Evolutionary conservation across 1,140 invertebrate genomes (phyloP).

Genomic region (Planococcus citri): DNA sequence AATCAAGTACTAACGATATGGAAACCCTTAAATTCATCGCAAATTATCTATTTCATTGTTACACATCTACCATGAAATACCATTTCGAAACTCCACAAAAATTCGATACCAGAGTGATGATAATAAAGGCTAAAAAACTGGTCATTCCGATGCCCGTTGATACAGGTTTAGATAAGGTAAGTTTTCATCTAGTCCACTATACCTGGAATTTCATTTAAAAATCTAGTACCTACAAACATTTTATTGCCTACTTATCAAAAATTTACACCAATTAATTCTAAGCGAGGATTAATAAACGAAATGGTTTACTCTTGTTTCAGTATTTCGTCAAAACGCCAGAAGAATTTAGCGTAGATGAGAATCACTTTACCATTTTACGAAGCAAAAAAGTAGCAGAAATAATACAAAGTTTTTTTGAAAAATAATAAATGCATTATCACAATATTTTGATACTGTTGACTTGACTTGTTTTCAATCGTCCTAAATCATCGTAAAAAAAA

Average conservation of each 20-base stretch:
- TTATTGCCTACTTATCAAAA: no score
- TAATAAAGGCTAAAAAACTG: not conserved
- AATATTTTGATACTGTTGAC: no score
- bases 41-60: not conserved
- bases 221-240: no score
- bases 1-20: not conserved
- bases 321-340: not conserved
- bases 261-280: no score
- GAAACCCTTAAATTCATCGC: not conserved
- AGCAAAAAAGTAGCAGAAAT: constrained; percentile 4
- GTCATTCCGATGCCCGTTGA: not conserved
- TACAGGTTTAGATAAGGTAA: not conserved
- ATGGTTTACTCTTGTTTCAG: not conserved
- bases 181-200: not conserved
- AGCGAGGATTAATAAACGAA: not conserved
- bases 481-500: no score
- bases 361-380: not conserved
- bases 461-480: no score
- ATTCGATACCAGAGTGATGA: not conserved
- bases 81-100: not conserved
- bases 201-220: no score
- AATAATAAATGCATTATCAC: not conserved
- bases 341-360: not conserved
- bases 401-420: not conserved
- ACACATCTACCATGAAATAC: not conserved